phyloP scores from a whole-genome alignment of 2,113 vertebrate species.

The Spheniscus mendiculus region DNA sequence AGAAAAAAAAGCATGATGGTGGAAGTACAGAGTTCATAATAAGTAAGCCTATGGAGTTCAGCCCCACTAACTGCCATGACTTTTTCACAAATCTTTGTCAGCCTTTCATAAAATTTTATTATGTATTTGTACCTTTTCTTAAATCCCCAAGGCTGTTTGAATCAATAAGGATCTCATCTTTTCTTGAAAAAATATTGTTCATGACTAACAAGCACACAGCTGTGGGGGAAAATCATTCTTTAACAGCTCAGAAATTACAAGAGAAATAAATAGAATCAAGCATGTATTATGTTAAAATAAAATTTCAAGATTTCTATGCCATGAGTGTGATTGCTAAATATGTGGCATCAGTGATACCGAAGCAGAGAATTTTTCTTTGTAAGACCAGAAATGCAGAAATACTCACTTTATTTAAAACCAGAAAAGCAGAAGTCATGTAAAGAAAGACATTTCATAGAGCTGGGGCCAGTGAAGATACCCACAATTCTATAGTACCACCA shows the following conservation, averaged over 20 bases:
- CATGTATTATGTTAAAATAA: neutral
- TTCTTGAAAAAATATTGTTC: neutral
- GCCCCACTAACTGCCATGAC: neutral
- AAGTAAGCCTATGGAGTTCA: neutral
- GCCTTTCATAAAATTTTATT: neutral
- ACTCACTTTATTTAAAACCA: neutral
- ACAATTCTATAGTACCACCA: neutral
- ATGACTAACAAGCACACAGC: neutral
- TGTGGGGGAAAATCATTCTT: neutral
- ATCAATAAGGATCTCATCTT: neutral
- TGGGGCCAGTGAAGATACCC: neutral
- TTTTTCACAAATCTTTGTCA: neutral
- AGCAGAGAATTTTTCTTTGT: neutral
- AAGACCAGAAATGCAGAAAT: neutral
- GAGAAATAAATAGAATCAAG: neutral
- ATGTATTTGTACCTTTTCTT: neutral
- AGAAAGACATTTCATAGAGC: neutral
- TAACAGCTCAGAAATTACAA: neutral
- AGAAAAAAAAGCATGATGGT: neutral
- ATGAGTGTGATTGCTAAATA: neutral
- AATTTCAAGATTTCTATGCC: neutral
- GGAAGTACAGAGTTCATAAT: neutral
- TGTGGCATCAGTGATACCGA: accelerated
- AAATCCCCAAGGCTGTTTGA: neutral
- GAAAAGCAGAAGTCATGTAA: neutral